Evolutionary conservation across 2,888 invertebrate genomes (phyloP).

Genomic region (Mystacides longicornis): DNA sequence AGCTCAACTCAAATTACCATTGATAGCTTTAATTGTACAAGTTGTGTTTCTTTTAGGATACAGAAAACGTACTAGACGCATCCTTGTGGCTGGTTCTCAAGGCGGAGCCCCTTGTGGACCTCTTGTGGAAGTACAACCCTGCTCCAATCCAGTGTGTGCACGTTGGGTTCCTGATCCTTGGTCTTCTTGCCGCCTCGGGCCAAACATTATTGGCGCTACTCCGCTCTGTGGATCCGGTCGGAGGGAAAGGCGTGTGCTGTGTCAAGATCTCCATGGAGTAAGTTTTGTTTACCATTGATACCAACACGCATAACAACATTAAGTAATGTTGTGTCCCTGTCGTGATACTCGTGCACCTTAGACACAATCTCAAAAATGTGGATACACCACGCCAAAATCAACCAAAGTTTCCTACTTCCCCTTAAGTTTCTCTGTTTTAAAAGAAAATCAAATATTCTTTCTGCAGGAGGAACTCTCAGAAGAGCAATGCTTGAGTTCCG

Average conservation of each 20-base stretch:
- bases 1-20: neutral
- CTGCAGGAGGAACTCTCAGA: conserved; percentile 47
- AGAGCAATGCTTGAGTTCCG: conserved; percentile 44
- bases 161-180: conserved; percentile 48
- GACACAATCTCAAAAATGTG: too few relatives aligned
- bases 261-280: conserved; percentile 50
- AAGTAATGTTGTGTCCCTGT: too few relatives aligned
- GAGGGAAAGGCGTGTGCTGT: conserved; percentile 48
- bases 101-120: conserved; percentile 47
- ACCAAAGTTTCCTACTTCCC: too few relatives aligned
- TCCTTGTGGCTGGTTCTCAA: conserved; percentile 46
- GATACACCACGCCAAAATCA: too few relatives aligned
- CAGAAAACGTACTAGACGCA: conserved; percentile 42
- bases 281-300: too few relatives aligned
- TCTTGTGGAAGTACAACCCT: conserved; percentile 48
- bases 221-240: conserved; percentile 54
- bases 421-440: too few relatives aligned
- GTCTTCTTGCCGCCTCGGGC: conserved; percentile 49
- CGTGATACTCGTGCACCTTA: too few relatives aligned
- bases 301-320: too few relatives aligned
- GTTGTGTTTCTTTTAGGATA: conserved; percentile 34
- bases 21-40: too few relatives aligned
- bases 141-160: conserved; percentile 47
- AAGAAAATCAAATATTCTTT: too few relatives aligned
- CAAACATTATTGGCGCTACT: conserved; percentile 30